Conservation (phyloP, 1,140 invertebrate genomes). For the Psilanteris sp. region DNA sequence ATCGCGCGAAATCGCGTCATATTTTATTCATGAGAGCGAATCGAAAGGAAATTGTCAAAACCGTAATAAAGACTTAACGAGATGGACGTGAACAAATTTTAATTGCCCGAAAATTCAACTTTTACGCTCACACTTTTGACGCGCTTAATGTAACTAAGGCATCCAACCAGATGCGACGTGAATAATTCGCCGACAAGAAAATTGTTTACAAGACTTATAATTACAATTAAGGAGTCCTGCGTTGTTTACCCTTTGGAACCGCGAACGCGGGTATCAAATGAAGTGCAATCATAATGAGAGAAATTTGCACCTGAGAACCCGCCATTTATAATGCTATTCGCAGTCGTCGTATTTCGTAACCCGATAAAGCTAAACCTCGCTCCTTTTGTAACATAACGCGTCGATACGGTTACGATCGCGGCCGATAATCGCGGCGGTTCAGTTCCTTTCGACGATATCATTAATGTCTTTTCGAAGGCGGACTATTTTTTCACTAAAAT, state of each 20-base stretch:
- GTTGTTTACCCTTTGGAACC: constrained; percentile 32
- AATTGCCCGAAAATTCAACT: constrained; percentile 1
- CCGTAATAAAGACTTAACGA: constrained; percentile 8
- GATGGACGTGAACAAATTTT: neutral
- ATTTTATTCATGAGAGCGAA: constrained; percentile 39
- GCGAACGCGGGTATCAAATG: constrained; percentile 8
- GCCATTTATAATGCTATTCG: constrained; percentile 6
- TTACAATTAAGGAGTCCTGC: too few species aligned
- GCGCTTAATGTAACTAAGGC: too few species aligned
- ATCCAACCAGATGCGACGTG: constrained; percentile 14
- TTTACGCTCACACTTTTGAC: neutral
- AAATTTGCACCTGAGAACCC: constrained; percentile 24
- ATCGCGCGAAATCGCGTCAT: constrained; percentile 18
- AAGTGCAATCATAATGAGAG: constrained; percentile 46
- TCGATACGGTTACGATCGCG: constrained; percentile 2
- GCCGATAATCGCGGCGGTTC: constrained; percentile 8
- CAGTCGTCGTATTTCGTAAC: constrained; percentile 17
- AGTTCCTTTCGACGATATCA: constrained; percentile 17
- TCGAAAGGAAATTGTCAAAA: constrained; percentile 32
- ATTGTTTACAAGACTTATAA: too few species aligned
- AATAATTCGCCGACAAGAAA: too few species aligned
- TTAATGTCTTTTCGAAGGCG: constrained; percentile 36
- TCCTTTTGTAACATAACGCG: constrained; percentile 19
- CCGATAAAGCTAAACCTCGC: constrained; percentile 11
- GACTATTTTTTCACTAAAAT: constrained; percentile 6